Percentiles rank a stretch among this genome's conserved stretches.
Conservation (phyloP, 2,113 vertebrate genomes). For the Anas platyrhynchos region DNA sequence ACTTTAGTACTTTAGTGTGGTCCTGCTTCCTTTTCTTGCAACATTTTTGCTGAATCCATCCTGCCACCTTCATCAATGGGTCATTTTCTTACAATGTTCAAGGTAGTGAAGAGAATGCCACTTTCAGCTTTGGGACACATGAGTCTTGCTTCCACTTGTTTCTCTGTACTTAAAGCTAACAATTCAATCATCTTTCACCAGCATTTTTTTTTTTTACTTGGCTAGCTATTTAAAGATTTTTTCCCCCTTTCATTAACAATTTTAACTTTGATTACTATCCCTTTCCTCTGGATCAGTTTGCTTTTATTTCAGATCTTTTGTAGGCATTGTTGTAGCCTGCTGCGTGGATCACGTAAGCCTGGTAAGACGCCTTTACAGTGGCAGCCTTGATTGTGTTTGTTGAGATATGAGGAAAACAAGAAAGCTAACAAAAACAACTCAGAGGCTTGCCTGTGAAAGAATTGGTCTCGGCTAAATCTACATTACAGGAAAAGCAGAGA, state of each 20-base stretch:
- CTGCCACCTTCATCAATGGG: background rate
- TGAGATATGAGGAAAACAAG: constrained; percentile 16
- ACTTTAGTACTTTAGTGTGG: background rate
- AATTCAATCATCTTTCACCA: background rate
- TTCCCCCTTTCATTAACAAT: background rate
- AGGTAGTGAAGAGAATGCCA: fast-evolving
- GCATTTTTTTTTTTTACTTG: background rate
- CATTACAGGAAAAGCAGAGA: background rate
- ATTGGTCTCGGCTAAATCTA: background rate
- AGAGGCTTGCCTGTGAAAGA: background rate
- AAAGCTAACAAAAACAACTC: background rate
- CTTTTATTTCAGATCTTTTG: background rate
- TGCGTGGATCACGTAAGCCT: constrained; percentile 2
- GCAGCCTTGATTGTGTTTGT: background rate
- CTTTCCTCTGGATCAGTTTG: background rate
- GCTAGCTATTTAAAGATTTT: background rate
- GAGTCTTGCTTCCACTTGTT: background rate
- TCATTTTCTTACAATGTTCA: background rate
- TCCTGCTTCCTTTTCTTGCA: background rate
- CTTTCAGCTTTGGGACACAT: background rate
- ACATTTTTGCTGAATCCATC: background rate
- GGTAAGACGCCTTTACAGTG: background rate
- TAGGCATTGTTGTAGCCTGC: background rate
- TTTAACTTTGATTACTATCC: background rate
- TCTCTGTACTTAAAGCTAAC: background rate